A percentile compares a stretch with the other conserved stretches of the same genome.
Evolutionary conservation across 2,797 vertebrate genomes (phyloP).

Genomic region (Natrix natrix): DNA sequence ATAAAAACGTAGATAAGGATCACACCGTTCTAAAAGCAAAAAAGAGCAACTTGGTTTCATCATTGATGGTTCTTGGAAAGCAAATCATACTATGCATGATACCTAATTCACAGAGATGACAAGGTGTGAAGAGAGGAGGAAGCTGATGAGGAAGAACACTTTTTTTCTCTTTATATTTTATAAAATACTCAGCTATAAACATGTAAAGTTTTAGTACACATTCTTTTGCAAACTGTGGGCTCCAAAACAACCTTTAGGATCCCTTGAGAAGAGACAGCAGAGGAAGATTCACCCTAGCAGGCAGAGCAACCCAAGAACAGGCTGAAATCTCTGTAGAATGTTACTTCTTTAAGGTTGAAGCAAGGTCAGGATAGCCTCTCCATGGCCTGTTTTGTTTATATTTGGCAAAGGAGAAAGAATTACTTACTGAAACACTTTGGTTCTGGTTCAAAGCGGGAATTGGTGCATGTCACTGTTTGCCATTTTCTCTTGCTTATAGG

Average conservation of each 20-base stretch:
- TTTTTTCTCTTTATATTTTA: neutral
- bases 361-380: neutral
- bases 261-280: too few species aligned
- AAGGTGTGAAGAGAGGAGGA: neutral
- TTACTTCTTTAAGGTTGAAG: too few species aligned
- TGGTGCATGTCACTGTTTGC: rapidly evolving
- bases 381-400: neutral
- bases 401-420: neutral
- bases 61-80: neutral
- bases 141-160: neutral
- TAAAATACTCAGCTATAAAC: neutral
- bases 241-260: too few species aligned
- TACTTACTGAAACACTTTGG: slow-evolving; percentile 70
- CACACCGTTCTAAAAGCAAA: neutral
- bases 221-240: neutral
- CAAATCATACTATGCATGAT: too few species aligned
- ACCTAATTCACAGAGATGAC: too few species aligned
- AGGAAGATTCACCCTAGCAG: too few species aligned
- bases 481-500: rapidly evolving
- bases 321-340: neutral
- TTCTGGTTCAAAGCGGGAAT: slow-evolving; percentile 48
- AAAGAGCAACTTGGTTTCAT: neutral
- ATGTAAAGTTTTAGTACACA: neutral
- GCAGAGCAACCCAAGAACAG: too few species aligned
- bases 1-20: rapidly evolving